These are phyloP conservation scores for Tympanuchus pallidicinctus DNA, from an alignment of 2,113 vertebrate genomes.

Conservation along the genomic window DNA sequence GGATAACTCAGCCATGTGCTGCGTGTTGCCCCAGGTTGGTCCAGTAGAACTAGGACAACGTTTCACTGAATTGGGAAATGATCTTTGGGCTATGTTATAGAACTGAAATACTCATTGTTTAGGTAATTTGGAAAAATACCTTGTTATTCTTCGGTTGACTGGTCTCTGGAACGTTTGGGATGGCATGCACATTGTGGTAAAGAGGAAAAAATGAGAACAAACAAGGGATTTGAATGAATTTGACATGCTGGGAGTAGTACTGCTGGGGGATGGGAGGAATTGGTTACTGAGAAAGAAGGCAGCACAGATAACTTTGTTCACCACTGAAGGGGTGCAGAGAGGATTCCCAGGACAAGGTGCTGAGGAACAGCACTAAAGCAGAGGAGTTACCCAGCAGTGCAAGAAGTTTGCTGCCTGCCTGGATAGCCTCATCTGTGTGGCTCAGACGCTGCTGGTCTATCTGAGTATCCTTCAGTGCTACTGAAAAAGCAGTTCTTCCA, in stretches of 20 bases:
- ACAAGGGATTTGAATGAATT: slow-evolving; percentile 22
- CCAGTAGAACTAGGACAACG: not conserved
- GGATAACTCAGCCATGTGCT: not conserved
- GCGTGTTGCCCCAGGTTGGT: not conserved
- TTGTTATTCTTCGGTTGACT: slow-evolving; percentile 38
- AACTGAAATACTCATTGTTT: slow-evolving; percentile 44
- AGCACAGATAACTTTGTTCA: not conserved
- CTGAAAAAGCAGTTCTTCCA: not conserved
- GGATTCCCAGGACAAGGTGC: not conserved
- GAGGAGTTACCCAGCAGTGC: not conserved
- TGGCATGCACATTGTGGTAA: slow-evolving; percentile 46
- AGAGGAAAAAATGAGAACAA: slow-evolving; percentile 23
- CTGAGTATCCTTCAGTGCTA: not conserved
- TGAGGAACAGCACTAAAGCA: not conserved
- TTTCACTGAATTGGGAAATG: not conserved
- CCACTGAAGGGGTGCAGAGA: not conserved
- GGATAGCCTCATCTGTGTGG: not conserved
- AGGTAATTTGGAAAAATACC: slow-evolving; percentile 36
- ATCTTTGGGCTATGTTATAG: not conserved
- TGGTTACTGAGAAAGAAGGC: not conserved
- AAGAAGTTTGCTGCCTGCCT: not conserved
- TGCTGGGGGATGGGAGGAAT: not conserved
- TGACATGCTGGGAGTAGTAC: not conserved
- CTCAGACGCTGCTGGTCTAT: not conserved
- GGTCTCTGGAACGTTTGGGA: slow-evolving; percentile 43